These are phyloP conservation scores for Homalodisca vitripennis DNA, from an alignment of 1,140 invertebrate genomes.

Conservation along the genomic window DNA sequence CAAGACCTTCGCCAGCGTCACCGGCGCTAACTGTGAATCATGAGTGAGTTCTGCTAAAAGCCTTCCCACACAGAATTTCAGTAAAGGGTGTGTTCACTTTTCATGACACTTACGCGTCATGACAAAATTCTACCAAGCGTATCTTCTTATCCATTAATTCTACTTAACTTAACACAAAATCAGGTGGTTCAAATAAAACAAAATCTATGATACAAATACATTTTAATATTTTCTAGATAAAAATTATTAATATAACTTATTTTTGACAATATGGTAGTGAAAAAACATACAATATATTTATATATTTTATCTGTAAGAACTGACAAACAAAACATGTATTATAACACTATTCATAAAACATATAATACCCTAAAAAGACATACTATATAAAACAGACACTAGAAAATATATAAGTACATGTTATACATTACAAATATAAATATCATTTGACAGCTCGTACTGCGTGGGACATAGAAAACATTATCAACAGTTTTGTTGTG, in stretches of 20 bases:
- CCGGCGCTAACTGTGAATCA: no score
- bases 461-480: slow-evolving; percentile 30
- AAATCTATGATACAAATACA: slow-evolving; percentile 36
- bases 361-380: slow-evolving; percentile 37
- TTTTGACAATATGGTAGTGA: slow-evolving; percentile 38
- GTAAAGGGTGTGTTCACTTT: no score
- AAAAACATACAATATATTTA: slow-evolving; percentile 40
- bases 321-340: slow-evolving; percentile 41
- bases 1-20: no score
- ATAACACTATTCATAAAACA: slow-evolving; percentile 38
- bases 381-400: slow-evolving; percentile 26
- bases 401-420: slow-evolving; percentile 38
- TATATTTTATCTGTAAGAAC: slow-evolving; percentile 38
- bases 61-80: no score
- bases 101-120: no score
- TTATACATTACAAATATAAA: slow-evolving; percentile 34
- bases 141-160: no score
- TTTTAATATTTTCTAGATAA: slow-evolving; percentile 41
- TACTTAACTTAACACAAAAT: no score
- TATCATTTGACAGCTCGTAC: slow-evolving; percentile 35
- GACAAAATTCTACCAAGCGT: no score
- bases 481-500: slow-evolving; percentile 15
- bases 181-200: neutral
- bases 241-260: slow-evolving; percentile 41
- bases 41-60: no score